phyloP scores from a whole-genome alignment of 2,888 invertebrate genomes.

The Drosophila kanekoi region DNA sequence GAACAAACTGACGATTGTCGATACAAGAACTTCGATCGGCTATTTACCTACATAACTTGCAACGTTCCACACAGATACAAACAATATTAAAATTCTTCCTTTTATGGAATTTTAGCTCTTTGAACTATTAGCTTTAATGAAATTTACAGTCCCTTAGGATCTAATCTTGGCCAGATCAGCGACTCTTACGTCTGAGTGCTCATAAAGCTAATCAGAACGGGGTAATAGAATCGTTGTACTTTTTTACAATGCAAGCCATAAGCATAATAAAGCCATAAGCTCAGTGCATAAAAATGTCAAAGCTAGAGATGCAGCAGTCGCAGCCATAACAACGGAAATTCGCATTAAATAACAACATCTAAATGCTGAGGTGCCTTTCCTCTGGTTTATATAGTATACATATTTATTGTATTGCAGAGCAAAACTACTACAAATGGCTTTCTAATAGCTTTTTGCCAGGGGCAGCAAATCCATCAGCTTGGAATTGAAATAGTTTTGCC shows the following conservation, averaged over 20 bases:
- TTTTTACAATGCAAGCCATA: background rate
- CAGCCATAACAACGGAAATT: slow-evolving; percentile 28
- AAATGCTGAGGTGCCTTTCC: slow-evolving; percentile 7
- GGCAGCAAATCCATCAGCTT: slow-evolving; percentile 68
- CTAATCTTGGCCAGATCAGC: too few species aligned
- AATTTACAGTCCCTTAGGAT: background rate
- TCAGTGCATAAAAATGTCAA: slow-evolving; percentile 11
- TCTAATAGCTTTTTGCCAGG: slow-evolving; percentile 71
- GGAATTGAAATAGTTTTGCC: slow-evolving; percentile 62
- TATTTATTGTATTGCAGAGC: slow-evolving; percentile 35
- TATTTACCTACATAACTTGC: background rate
- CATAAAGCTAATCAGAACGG: slow-evolving; percentile 10
- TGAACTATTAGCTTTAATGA: background rate
- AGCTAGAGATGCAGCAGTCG: slow-evolving; percentile 8
- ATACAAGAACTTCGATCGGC: slow-evolving; percentile 6
- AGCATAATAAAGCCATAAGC: slow-evolving; percentile 3
- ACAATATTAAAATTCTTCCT: background rate
- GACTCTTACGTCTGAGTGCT: background rate
- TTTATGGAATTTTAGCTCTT: background rate
- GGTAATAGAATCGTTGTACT: background rate
- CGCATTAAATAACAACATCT: slow-evolving; percentile 45
- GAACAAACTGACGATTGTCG: slow-evolving; percentile 7
- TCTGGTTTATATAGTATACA: slow-evolving; percentile 13
- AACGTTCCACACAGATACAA: background rate
- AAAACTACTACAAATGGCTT: slow-evolving; percentile 61